Base-by-base conservation (phyloP, 1,140 invertebrate species). In the Drosophila persimilis region DNA sequence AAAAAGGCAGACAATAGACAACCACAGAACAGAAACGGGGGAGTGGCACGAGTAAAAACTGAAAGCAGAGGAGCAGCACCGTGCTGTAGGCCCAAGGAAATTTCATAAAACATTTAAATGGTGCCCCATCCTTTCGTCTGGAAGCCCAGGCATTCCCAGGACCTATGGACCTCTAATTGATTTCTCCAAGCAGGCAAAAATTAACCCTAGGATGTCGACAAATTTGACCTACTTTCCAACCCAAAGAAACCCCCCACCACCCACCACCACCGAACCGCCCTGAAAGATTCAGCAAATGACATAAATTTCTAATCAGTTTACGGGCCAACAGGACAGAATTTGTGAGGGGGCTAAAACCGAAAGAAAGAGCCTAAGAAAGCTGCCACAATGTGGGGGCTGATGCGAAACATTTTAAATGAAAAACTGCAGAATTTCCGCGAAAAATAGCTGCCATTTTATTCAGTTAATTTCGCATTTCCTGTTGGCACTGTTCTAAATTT, bases 1-100 rank as follows among this genome's bases (percentile, higher is more conserved):
- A 86, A 86, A 77, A 75, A 20, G 20, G 60, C 65, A 81, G 60
- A 86, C 81, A 86, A 88, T 72, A 66, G 78, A 62, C 69, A 69
- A 60, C 54, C 56, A 39, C 73, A 74, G 57, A 26, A 26, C 24
- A 26, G 20, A 20, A 20, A 20, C 20, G 20, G 20, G 20, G 20
- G 31, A 35, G 31, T 35, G 31, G 20, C 20, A 20, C 20, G 20
- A 20, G 31, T 3, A 35, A 9, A 35, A 35, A 35, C 31, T 3
- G 6, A 35, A 35, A 41, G 45, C 39, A 56, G n/a, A n/a, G 47
- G 60, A 41, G 70, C 3, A n/a, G 43, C 3, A 20, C n/a, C 50
- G 39, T 64, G 61, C 47, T 54, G n/a, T 54, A 35, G 35, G 13
- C 43, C 53, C 24, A 24, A 26, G 48, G 44, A 24, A 51, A 63